Evolutionary conservation across 2,888 invertebrate species (phyloP), one percentile per base, ranked within the genome.

Genomic region (Calephelis perditalis): DNA sequence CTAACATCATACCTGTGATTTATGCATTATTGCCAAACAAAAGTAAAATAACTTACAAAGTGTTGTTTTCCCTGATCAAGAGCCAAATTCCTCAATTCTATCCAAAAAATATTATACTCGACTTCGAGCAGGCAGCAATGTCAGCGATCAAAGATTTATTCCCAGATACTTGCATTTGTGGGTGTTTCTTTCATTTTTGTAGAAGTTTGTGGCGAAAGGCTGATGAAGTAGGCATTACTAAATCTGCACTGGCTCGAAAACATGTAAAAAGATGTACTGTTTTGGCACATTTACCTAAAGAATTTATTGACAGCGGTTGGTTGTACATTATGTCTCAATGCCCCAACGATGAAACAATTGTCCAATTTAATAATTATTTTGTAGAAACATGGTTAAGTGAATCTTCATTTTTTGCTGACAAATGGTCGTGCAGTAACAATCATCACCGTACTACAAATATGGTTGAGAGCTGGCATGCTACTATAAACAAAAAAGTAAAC

Each of bases 281-380:
- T 57, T 46, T 60, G 57, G 62, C 62, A 37, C 63, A 61, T 58
- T 57, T 63, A 54, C 61, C 63, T 47, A 57, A 57, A 61, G 57
- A 43, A 57, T 59, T 45, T 61, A 44, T 63, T 57, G 63, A 61
- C n/a, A 61, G 47, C 59, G 61, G 59, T 59, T 63, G 63, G 61
- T 59, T 63, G 57, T 63, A 61, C 47, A 57, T 63, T 43, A 63
- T 61, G 59, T 61, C 61, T 57, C 61, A 61, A 61, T 63, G 61
- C 57, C 63, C 59, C 40, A 61, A 58, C 12, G 56, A 60, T 63
- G 40, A 49, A 60, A 63, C 40, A 49, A 58, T 49, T 49, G 58
- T 58, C 49, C 52, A 36, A 52, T 54, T 52, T 40, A 59, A 59
- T 59, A 43, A 63, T 63, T 63, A 61, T 63, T 61, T 61, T 63